Percentiles rank a stretch among this genome's conserved stretches.
phyloP scores from a whole-genome alignment of 1,140 invertebrate genomes.

The Pseudomyrmex gracilis region DNA sequence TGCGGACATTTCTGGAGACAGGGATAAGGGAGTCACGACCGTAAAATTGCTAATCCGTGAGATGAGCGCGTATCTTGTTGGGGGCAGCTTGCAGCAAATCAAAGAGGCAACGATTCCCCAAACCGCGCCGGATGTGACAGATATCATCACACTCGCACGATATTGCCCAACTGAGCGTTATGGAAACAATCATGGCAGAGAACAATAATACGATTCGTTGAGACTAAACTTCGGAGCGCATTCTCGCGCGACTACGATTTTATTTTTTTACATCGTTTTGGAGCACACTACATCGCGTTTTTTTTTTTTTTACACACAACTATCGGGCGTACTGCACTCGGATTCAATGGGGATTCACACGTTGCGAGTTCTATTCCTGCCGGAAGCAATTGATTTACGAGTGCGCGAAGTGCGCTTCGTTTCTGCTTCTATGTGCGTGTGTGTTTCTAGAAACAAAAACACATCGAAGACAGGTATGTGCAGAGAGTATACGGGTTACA shows the following conservation, averaged over 20 bases:
- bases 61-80: background rate
- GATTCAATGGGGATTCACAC: too few species aligned
- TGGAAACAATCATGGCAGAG: constrained; percentile 11
- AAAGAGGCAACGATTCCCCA: background rate
- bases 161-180: constrained; percentile 4
- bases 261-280: background rate
- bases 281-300: background rate
- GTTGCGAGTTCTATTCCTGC: background rate
- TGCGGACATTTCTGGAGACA: too few species aligned
- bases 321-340: too few species aligned
- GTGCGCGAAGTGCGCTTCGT: background rate
- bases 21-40: background rate
- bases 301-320: constrained; percentile 13
- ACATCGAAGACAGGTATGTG: background rate
- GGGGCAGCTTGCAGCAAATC: background rate
- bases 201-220: too few species aligned
- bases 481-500: too few species aligned
- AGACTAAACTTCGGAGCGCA: constrained; percentile 7
- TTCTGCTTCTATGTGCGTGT: background rate
- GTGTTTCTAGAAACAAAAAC: constrained; percentile 2
- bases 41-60: constrained; percentile 33
- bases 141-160: constrained; percentile 13
- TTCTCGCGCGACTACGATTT: background rate
- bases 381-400: constrained; percentile 26
- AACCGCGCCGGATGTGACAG: constrained; percentile 24